phyloP scores from a whole-genome alignment of 2,888 invertebrate species.

The Apamea monoglypha region DNA sequence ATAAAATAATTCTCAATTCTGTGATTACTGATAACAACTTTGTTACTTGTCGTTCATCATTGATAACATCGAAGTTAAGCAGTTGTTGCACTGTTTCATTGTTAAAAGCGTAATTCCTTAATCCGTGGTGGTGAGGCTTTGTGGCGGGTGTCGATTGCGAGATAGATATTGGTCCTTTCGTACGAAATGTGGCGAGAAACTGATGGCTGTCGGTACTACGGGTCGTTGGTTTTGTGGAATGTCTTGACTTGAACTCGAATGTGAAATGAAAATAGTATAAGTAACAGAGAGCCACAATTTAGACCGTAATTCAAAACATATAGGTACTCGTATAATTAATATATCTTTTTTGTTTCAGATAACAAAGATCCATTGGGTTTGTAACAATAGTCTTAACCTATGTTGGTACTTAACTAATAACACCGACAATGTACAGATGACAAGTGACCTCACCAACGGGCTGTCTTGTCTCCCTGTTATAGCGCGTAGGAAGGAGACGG shows the following conservation, averaged over 20 bases:
- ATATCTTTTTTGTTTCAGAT: too few relatives aligned
- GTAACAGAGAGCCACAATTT: not conserved
- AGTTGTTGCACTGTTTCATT: conserved; percentile 65
- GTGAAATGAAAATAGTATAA: not conserved
- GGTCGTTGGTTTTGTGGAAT: conserved; percentile 11
- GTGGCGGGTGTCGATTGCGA: conserved; percentile 72
- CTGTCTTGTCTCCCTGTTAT: too few relatives aligned
- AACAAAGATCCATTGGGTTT: too few relatives aligned
- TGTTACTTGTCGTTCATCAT: conserved; percentile 60
- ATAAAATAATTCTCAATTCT: conserved; percentile 44
- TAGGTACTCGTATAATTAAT: too few relatives aligned
- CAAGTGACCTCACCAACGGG: too few relatives aligned
- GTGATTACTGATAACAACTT: conserved; percentile 56
- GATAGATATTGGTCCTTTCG: conserved; percentile 58
- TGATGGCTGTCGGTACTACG: conserved; percentile 23
- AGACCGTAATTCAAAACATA: not conserved
- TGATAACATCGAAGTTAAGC: conserved; percentile 57
- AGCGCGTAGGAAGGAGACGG: too few relatives aligned
- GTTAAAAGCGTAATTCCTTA: conserved; percentile 67
- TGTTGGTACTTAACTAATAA: too few relatives aligned
- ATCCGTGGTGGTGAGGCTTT: conserved; percentile 66
- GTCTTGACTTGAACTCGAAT: conserved; percentile 21
- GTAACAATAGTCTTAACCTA: too few relatives aligned
- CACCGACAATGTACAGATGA: too few relatives aligned
- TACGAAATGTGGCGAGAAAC: conserved; percentile 10